phyloP scores from a whole-genome alignment of 2,888 invertebrate species.

The Tetragonisca angustula region DNA sequence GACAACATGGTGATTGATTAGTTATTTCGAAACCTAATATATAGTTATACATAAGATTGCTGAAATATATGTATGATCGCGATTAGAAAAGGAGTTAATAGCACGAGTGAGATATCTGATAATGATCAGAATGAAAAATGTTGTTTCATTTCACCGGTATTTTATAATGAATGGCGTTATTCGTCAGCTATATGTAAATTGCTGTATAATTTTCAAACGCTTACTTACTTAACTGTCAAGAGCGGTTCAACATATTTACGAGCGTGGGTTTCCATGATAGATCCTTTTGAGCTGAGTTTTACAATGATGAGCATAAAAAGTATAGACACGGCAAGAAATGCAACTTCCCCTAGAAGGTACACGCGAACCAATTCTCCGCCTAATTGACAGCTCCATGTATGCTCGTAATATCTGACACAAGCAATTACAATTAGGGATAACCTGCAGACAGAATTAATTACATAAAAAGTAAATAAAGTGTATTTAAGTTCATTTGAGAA shows the following conservation, averaged over 20 bases:
- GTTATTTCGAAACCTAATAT: too few relatives aligned
- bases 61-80: not conserved
- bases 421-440: conserved; percentile 88
- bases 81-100: not conserved
- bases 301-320: conserved; percentile 88
- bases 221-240: conserved; percentile 88
- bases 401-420: conserved; percentile 87
- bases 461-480: too few relatives aligned
- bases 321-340: conserved; percentile 87
- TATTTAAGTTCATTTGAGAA: conserved; percentile 5
- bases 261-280: conserved; percentile 90
- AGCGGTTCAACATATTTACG: conserved; percentile 90
- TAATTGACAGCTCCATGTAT: conserved; percentile 89
- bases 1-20: too few relatives aligned
- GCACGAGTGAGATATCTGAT: not conserved
- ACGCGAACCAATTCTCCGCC: conserved; percentile 90
- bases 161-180: not conserved
- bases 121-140: not conserved
- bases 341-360: conserved; percentile 90
- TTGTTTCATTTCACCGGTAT: not conserved
- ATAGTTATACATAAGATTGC: too few relatives aligned
- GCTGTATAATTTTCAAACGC: conserved; percentile 14
- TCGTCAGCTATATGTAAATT: not conserved
- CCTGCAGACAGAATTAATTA: conserved; percentile 84
- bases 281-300: conserved; percentile 90